A percentile compares a stretch with the other conserved stretches of the same genome.
Evolutionary conservation across 2,888 invertebrate species (phyloP).

Genomic region (Pecten maximus): DNA sequence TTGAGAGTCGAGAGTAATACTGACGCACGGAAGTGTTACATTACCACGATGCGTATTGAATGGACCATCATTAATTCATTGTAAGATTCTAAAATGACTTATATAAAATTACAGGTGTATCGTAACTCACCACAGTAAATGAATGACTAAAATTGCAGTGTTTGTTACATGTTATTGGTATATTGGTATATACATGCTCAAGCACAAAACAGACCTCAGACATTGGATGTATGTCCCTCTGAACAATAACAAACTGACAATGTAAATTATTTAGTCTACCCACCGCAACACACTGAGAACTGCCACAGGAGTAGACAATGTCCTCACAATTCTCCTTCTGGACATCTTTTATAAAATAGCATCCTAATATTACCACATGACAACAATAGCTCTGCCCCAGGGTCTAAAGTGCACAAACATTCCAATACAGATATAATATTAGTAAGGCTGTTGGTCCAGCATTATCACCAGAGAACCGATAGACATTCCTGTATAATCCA

Average conservation of each 20-base stretch:
- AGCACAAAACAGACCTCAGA: background rate
- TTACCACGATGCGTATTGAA: background rate
- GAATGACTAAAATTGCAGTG: background rate
- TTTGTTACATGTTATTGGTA: background rate
- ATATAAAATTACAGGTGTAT: background rate
- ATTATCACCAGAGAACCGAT: constrained; percentile 7
- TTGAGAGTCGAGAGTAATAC: background rate
- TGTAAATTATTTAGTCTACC: background rate
- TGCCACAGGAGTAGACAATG: background rate
- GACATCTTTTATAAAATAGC: background rate
- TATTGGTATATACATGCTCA: background rate
- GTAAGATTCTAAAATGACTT: background rate
- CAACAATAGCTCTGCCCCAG: background rate
- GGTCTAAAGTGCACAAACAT: background rate
- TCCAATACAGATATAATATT: background rate
- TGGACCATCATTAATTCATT: background rate
- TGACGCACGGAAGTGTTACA: background rate
- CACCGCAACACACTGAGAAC: background rate
- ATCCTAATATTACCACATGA: background rate
- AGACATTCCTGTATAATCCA: constrained; percentile 32
- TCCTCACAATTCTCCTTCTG: background rate
- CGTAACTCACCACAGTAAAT: background rate
- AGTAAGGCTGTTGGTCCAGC: background rate
- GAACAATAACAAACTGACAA: background rate
- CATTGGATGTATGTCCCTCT: background rate